Base-by-base conservation (phyloP, 2,797 vertebrate genomes). In the Onychomys torridus region DNA sequence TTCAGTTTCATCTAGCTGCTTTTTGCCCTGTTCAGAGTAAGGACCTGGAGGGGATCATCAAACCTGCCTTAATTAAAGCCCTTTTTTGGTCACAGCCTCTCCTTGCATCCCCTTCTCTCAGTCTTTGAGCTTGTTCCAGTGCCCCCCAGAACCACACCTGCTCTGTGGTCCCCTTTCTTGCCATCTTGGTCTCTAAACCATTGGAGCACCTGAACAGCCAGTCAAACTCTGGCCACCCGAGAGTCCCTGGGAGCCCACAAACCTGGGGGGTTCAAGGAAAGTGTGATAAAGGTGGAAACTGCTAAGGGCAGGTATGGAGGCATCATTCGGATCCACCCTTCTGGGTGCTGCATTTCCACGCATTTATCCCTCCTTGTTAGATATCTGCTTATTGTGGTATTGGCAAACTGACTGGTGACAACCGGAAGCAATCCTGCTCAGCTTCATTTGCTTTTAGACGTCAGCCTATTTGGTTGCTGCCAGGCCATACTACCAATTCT, bases 401-500 rank as follows among this genome's bases (percentile, higher is more conserved):
- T 43, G 59, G 65, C 78, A 96, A 78, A 90, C 43, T 82, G 52
- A 7, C 88, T 83, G 90, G 29, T 55, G n/a, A 87, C 40, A 71
- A 65, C 59, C 52, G 49, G 75, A 76, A 71, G 84, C 86, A 81
- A 29, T 67, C 69, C 52, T 43, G 55, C 73, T 85, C n/a, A 52
- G 57, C 69, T 94, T 95, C 10, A 25, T 77, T 89, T 87, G 43
- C 76, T 96, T 17, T 79, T 79, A 79, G 16, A 94, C 63, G 27
- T 83, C n/a, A 86, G 52, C 25, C 23, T 73, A 43, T 81, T 40
- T 92, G 75, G 79, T 78, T 84, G 21, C 88, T 93, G n/a, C 82
- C 67, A 67, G 63, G 43, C 61, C 85, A n/a, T 92, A 78, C 91
- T 43, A 82, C 57, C 89, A 78, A 23, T 84, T 69, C 95, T 96